Evolutionary conservation across 2,113 vertebrate species (phyloP).

Genomic region (Python bivittatus): DNA sequence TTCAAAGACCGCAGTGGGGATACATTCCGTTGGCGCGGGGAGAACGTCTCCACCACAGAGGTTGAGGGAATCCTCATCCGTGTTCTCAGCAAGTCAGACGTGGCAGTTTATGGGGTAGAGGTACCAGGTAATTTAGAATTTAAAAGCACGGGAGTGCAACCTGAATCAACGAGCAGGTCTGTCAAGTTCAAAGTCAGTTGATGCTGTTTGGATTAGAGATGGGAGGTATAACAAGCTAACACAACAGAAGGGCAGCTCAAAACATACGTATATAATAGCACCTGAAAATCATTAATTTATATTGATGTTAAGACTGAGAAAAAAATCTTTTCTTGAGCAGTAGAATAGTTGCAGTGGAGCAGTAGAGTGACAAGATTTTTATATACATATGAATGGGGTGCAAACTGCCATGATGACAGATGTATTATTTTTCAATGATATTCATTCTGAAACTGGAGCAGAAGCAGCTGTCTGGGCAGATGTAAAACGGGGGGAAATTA

Average conservation of each 20-base stretch:
- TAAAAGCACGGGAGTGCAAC: not conserved
- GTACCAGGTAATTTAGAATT: conserved; percentile 83
- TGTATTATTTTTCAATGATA: not conserved
- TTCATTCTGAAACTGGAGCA: not conserved
- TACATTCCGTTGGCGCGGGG: conserved; percentile 98
- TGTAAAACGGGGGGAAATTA: not conserved
- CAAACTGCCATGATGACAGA: not conserved
- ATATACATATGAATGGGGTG: not conserved
- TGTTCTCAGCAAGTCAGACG: conserved; percentile 89
- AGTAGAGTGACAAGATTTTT: not conserved
- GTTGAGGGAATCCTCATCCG: conserved; percentile 93
- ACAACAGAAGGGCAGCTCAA: not conserved
- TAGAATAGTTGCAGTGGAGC: not conserved
- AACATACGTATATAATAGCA: not conserved
- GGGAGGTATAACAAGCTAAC: not conserved
- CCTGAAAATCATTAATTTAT: not conserved
- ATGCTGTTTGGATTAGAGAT: not conserved
- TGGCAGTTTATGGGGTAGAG: conserved; percentile 95
- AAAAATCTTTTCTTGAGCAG: not conserved
- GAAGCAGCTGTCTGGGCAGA: not conserved
- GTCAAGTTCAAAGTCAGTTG: not conserved
- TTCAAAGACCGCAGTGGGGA: conserved; percentile 96
- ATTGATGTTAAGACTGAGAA: not conserved
- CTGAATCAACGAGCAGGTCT: not conserved
- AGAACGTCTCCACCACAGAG: conserved; percentile 96